A percentile compares a stretch with the other conserved stretches of the same genome.
These are phyloP conservation scores for Hofmannophila pseudospretella DNA, from an alignment of 2,888 invertebrate genomes.

Conservation along the genomic window DNA sequence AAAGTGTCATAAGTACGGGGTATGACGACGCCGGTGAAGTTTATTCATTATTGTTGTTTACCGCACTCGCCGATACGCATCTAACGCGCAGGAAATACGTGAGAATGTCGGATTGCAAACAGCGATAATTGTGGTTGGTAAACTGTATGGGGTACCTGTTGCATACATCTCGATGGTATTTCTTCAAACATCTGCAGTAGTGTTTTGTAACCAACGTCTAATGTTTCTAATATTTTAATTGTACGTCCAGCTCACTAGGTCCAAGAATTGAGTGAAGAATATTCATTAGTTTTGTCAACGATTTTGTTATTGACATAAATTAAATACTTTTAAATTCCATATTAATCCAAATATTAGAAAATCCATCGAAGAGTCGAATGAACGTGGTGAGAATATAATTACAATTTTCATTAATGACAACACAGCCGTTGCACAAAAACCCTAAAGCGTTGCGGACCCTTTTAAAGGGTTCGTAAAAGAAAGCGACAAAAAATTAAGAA, in stretches of 20 bases:
- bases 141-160: not conserved
- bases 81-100: constrained; percentile 25
- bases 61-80: constrained; percentile 28
- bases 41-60: constrained; percentile 44
- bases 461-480: constrained; percentile 65
- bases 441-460: constrained; percentile 68
- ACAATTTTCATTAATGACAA: constrained; percentile 59
- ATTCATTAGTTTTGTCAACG: no score
- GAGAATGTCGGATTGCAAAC: constrained; percentile 25
- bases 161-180: not conserved
- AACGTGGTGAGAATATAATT: constrained; percentile 3
- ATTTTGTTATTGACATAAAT: no score
- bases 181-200: not conserved
- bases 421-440: constrained; percentile 62
- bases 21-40: constrained; percentile 32
- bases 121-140: constrained; percentile 17
- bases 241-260: no score
- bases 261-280: no score
- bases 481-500: constrained; percentile 74
- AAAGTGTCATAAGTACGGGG: constrained; percentile 59
- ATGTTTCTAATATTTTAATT: no score
- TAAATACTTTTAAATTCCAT: no score
- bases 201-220: no score
- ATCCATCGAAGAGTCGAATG: no score
- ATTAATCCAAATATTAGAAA: no score